Conservation (phyloP, 2,888 invertebrate species). For the Phania funesta region DNA sequence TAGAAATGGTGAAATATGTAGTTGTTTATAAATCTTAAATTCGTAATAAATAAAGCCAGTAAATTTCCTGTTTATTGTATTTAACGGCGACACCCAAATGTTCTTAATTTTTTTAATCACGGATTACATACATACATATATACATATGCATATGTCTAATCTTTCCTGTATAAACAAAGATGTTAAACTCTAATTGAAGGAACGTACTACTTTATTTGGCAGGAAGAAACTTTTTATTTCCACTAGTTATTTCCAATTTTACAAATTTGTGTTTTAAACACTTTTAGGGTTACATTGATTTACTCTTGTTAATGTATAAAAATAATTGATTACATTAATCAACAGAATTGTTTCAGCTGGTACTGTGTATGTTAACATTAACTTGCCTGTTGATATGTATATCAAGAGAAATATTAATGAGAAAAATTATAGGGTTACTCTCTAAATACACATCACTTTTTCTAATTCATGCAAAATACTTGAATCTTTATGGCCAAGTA, state of each 20-base stretch:
- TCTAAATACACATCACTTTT: no score
- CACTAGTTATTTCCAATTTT: no score
- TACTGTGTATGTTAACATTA: conserved; percentile 44
- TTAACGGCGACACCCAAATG: conserved; percentile 1
- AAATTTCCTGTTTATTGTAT: conserved; percentile 28
- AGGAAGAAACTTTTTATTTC: no score
- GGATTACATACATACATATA: no score
- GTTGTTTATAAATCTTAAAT: neutral
- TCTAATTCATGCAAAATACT: no score
- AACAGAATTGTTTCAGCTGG: neutral
- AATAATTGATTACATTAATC: no score
- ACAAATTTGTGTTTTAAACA: neutral
- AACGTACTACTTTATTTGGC: no score
- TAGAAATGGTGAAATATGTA: neutral
- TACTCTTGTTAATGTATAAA: neutral
- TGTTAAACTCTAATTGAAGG: neutral
- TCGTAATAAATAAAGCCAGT: conserved; percentile 8
- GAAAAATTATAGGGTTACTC: no score
- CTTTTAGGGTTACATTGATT: neutral
- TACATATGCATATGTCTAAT: conserved; percentile 11
- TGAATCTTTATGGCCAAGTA: no score
- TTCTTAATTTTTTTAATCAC: conserved; percentile 26
- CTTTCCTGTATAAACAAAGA: neutral
- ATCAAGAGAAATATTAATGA: conserved; percentile 3
- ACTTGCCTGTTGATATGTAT: conserved; percentile 24